Evolutionary conservation across 2,113 vertebrate species (phyloP).

Genomic region (Alouatta palliata): DNA sequence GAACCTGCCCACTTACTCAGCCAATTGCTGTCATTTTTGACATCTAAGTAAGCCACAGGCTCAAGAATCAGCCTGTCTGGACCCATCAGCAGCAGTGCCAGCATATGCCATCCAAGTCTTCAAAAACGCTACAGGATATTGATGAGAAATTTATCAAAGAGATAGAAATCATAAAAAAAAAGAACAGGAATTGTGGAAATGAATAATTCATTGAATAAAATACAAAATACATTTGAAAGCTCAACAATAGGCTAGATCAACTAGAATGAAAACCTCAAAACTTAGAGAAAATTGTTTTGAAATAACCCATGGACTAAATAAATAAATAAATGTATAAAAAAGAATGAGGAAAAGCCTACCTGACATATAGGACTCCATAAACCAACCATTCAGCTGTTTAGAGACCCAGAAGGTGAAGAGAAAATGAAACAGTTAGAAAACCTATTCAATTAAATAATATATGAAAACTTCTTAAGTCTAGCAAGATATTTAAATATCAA

Average conservation of each 20-base stretch:
- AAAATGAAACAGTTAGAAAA: background rate
- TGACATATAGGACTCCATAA: background rate
- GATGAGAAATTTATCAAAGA: background rate
- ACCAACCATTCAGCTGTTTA: background rate
- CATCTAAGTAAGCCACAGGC: background rate
- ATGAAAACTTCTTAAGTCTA: background rate
- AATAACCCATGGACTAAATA: background rate
- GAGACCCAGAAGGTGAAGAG: background rate
- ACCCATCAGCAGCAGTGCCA: background rate
- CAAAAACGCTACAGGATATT: background rate
- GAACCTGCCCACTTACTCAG: background rate
- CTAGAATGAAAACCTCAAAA: background rate
- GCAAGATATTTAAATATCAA: background rate
- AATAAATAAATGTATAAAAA: background rate
- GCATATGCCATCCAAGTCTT: background rate
- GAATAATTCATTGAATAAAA: background rate
- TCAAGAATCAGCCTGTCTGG: background rate
- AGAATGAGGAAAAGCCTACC: background rate
- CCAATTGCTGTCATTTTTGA: background rate
- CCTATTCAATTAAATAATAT: background rate
- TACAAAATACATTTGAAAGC: background rate
- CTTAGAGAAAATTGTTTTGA: background rate
- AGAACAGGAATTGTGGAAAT: background rate
- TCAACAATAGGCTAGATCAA: background rate
- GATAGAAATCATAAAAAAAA: background rate